Conservation (phyloP, 2,888 invertebrate genomes). For the Mellilla xanthometata region DNA sequence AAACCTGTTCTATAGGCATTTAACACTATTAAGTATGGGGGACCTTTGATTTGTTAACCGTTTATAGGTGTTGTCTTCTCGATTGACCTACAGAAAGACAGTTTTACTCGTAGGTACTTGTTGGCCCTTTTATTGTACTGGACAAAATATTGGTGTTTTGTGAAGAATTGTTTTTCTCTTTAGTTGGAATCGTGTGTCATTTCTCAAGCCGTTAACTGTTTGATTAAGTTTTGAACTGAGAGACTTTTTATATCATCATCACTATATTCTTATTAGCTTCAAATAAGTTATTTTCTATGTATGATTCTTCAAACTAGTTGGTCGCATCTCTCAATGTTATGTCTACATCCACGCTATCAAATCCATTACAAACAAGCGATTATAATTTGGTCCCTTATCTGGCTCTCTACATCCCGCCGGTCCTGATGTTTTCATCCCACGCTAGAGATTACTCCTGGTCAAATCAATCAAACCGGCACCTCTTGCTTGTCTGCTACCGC, state of each 20-base stretch:
- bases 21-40: conserved; percentile 24
- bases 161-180: not conserved
- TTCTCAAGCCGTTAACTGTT: too few species aligned
- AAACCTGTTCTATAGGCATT: conserved; percentile 34
- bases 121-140: not conserved
- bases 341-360: too few species aligned
- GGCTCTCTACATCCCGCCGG: not conserved
- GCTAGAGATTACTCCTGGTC: conserved; percentile 9
- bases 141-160: not conserved
- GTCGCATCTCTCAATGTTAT: too few species aligned
- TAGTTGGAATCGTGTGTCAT: too few species aligned
- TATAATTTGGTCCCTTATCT: conserved; percentile 14
- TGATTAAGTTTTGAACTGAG: too few species aligned
- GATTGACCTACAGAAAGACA: conserved; percentile 10
- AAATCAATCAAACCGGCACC: conserved; percentile 23
- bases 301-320: too few species aligned
- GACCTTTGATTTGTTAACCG: conserved; percentile 19
- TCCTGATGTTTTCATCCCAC: conserved; percentile 17
- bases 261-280: too few species aligned
- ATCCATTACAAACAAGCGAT: not conserved
- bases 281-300: too few species aligned
- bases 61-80: conserved; percentile 10
- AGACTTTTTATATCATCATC: too few species aligned
- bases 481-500: conserved; percentile 3
- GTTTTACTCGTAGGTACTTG: not conserved